Conservation (phyloP, 2,888 invertebrate species). For the Netelia melanura region DNA sequence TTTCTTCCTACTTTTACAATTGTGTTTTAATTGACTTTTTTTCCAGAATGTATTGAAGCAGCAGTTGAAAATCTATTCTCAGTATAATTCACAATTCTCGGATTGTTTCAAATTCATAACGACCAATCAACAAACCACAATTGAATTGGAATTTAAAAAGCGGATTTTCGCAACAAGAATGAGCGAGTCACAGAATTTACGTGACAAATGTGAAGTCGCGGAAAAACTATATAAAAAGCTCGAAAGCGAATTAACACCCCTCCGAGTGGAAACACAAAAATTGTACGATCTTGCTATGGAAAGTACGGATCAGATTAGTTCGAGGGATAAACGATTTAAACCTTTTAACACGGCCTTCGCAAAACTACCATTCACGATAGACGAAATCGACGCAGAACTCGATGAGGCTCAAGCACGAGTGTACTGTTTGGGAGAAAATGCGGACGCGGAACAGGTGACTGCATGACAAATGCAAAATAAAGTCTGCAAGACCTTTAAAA, state of each 20-base stretch:
- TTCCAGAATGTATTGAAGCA: conserved; percentile 74
- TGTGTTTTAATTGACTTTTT: conserved; percentile 18
- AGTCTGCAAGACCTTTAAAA: too few species aligned
- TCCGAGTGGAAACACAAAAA: conserved; percentile 85
- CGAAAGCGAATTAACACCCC: conserved; percentile 76
- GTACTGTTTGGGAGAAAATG: conserved; percentile 87
- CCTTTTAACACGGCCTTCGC: conserved; percentile 75
- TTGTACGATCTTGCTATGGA: conserved; percentile 86
- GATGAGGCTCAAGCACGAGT: conserved; percentile 88
- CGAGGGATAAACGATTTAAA: conserved; percentile 86
- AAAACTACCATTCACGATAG: conserved; percentile 86
- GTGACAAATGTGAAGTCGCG: conserved; percentile 77
- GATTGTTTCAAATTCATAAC: conserved; percentile 77
- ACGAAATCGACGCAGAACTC: conserved; percentile 86
- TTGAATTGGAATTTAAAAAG: conserved; percentile 72
- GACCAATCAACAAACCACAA: conserved; percentile 75
- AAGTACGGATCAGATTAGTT: conserved; percentile 86
- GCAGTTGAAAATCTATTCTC: conserved; percentile 77
- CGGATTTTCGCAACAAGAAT: conserved; percentile 74
- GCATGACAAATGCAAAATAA: background rate
- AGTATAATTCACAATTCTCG: conserved; percentile 76
- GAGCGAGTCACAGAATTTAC: conserved; percentile 80
- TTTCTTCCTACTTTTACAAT: background rate
- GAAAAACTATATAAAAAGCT: conserved; percentile 81
- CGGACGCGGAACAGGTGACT: conserved; percentile 87